A percentile compares a stretch with the other conserved stretches of the same genome.
Conservation (phyloP, 2,888 invertebrate species). For the Lapara coniferarum region DNA sequence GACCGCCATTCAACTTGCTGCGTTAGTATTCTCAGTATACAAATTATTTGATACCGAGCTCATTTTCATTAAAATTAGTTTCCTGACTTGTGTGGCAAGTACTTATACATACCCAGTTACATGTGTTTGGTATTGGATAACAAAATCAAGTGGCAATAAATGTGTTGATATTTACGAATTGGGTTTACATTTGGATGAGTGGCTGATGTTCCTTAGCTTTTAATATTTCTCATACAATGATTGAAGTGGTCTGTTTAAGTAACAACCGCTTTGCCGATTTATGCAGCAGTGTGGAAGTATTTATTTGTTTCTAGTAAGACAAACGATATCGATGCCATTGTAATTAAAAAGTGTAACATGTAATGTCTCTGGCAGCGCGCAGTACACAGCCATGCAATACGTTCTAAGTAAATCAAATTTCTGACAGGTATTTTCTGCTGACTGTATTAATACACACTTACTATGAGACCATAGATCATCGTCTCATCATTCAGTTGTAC, state of each 20-base stretch:
- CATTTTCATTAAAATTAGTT: constrained; percentile 23
- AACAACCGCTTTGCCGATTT: too few relatives aligned
- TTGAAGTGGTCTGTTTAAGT: background rate
- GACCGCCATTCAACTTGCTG: constrained; percentile 14
- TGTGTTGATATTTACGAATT: constrained; percentile 21
- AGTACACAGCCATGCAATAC: too few relatives aligned
- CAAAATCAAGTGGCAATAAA: constrained; percentile 10
- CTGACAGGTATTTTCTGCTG: too few relatives aligned
- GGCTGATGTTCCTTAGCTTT: constrained; percentile 20
- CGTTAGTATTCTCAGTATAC: constrained; percentile 24
- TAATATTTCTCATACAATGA: background rate
- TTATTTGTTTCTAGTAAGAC: too few relatives aligned
- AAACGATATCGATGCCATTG: too few relatives aligned
- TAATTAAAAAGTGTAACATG: too few relatives aligned
- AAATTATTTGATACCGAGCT: constrained; percentile 20
- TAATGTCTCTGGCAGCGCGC: too few relatives aligned
- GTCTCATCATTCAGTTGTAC: too few relatives aligned
- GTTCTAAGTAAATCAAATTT: too few relatives aligned
- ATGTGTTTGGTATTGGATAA: constrained; percentile 12
- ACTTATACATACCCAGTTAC: background rate
- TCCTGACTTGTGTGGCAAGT: constrained; percentile 21
- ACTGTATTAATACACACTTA: too few relatives aligned
- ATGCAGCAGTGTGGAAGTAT: too few relatives aligned
- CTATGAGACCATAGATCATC: too few relatives aligned
- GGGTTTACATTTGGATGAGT: constrained; percentile 4